Evolutionary conservation across 2,888 invertebrate genomes (phyloP).

Genomic region (Diplazon laetatorius): DNA sequence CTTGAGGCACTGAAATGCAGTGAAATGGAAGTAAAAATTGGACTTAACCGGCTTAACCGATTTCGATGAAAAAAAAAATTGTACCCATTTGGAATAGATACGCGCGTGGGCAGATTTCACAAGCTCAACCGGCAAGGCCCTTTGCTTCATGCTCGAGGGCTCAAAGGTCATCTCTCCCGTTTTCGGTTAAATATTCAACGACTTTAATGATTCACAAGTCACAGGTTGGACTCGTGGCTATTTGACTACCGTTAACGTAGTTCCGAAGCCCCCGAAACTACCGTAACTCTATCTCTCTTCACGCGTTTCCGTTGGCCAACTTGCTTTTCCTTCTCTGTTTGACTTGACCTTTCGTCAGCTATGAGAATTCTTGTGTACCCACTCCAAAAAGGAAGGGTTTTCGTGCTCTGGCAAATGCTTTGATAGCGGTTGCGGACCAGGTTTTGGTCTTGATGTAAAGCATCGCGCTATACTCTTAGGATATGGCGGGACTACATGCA

Average conservation of each 20-base stretch:
- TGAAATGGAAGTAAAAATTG: no score
- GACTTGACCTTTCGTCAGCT: slow-evolving; percentile 33
- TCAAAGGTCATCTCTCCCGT: slow-evolving; percentile 32
- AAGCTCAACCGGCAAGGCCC: background rate
- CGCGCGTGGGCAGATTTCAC: no score
- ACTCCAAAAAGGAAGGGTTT: background rate
- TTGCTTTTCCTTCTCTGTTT: slow-evolving; percentile 33
- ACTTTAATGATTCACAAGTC: slow-evolving; percentile 51
- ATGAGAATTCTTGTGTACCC: slow-evolving; percentile 12
- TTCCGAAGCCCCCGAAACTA: slow-evolving; percentile 17
- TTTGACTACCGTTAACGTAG: slow-evolving; percentile 52
- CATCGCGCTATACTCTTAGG: background rate
- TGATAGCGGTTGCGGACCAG: background rate
- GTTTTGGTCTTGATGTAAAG: background rate
- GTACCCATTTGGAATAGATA: background rate
- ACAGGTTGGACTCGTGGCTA: slow-evolving; percentile 48
- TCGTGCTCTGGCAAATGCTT: background rate
- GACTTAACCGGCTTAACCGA: no score
- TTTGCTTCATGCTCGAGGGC: slow-evolving; percentile 8
- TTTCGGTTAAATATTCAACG: slow-evolving; percentile 36
- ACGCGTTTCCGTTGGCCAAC: slow-evolving; percentile 2
- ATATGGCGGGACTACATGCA: background rate
- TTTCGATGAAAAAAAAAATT: background rate
- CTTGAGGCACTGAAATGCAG: no score
- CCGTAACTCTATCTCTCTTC: slow-evolving; percentile 28